Conservation (phyloP, 2,113 vertebrate species). For the Lophius piscatorius region DNA sequence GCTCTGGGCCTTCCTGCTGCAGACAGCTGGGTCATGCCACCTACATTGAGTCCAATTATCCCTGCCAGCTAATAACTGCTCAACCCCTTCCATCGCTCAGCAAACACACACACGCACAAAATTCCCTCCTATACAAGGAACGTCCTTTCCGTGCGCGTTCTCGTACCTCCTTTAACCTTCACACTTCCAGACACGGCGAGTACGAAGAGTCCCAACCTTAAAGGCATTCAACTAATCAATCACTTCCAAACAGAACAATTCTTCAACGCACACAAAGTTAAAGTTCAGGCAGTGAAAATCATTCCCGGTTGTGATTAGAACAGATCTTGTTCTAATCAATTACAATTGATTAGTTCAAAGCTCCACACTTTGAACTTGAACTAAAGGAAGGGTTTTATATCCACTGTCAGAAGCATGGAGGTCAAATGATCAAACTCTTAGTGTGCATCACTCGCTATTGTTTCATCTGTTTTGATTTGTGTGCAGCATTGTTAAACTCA, state of each 20-base stretch:
- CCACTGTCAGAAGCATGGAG: neutral
- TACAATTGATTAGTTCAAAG: too few species aligned
- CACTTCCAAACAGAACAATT: conserved; percentile 18
- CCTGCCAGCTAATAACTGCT: conserved; percentile 77
- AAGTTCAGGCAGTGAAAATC: too few species aligned
- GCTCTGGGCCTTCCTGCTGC: conserved; percentile 77
- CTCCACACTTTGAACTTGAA: too few species aligned
- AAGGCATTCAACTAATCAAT: conserved; percentile 14
- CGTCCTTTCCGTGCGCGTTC: conserved; percentile 8
- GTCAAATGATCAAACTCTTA: too few species aligned
- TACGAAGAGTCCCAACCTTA: neutral
- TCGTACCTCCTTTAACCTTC: conserved; percentile 13
- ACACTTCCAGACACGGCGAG: conserved; percentile 1
- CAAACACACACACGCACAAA: conserved; percentile 24
- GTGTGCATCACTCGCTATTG: too few species aligned
- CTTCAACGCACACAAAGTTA: neutral
- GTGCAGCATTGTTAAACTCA: too few species aligned
- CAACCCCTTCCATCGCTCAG: conserved; percentile 43
- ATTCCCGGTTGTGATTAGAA: too few species aligned
- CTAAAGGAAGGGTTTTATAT: neutral
- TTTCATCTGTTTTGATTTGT: too few species aligned
- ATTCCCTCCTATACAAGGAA: conserved; percentile 26
- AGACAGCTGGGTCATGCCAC: conserved; percentile 80
- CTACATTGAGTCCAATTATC: conserved; percentile 80
- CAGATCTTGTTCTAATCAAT: too few species aligned